Conservation (phyloP, 2,888 invertebrate genomes). For the Marasmarcha lunaedactyla region DNA sequence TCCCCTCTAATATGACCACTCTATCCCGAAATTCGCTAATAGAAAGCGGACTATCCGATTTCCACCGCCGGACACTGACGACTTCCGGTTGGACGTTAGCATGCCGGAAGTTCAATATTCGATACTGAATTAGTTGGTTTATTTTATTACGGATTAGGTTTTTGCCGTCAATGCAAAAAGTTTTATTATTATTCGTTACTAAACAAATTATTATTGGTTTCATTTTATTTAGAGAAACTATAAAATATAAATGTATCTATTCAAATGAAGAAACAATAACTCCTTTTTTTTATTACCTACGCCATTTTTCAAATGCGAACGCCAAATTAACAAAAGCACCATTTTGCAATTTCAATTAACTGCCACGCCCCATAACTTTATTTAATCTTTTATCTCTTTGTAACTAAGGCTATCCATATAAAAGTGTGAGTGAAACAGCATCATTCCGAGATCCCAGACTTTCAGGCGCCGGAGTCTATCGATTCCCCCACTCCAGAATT, state of each 20-base stretch:
- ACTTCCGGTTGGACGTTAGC: conserved; percentile 55
- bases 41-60: conserved; percentile 58
- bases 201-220: too few relatives aligned
- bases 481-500: conserved; percentile 24
- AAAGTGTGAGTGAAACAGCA: conserved; percentile 15
- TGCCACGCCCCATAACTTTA: too few relatives aligned
- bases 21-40: conserved; percentile 62
- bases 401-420: too few relatives aligned
- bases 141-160: background rate
- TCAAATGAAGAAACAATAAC: too few relatives aligned
- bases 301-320: too few relatives aligned
- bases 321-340: too few relatives aligned
- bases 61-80: conserved; percentile 43
- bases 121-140: conserved; percentile 10
- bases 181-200: too few relatives aligned
- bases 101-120: conserved; percentile 38
- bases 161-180: background rate
- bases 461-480: conserved; percentile 59
- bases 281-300: too few relatives aligned
- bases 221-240: too few relatives aligned
- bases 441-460: conserved; percentile 43
- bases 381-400: too few relatives aligned
- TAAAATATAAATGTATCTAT: too few relatives aligned
- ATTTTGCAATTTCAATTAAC: too few relatives aligned
- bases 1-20: conserved; percentile 20